Base-by-base conservation (phyloP, 2,797 vertebrate species). In the Halcyon smyrnensis region DNA sequence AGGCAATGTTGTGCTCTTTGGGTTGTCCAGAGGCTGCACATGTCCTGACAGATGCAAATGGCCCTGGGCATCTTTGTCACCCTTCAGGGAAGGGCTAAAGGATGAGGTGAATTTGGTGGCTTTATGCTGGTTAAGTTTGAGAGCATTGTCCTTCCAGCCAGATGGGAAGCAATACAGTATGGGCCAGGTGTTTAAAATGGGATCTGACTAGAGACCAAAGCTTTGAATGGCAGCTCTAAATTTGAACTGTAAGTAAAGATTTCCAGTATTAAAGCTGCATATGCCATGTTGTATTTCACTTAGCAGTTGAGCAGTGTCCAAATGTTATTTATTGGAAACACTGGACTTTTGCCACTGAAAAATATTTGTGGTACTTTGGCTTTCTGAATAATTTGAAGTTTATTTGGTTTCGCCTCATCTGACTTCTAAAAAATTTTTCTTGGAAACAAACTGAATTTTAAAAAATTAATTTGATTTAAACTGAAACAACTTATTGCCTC, bases 321-420 rank as follows among this genome's bases (percentile, higher is more conserved):
- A 91, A 76, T 48, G 80, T 28, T 94, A 65, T 89, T 96, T 97
- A 77, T 94, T 93, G 73, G 70, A 90, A 95, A 86, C n/a, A 50
- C 69, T 92, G 75, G 79, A 87, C 79, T 94, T 93, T 62, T 81
- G 76, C 93, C 82, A 81, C 68, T 75, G 87, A 78, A 75, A 93
- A 96, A 92, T 96, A 89, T 83, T 92, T 93, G 89, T 91, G 94
- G 90, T 77, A 60, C 56, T 89, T 83, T 97, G 78, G n/a, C 62
- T 84, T 92, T 91, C 60, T 92, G 89, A 89, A 81, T 84, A 94
- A 84, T 81, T 71, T 81, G 45, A 73, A 84, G 19, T 37, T 81
- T 94, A 84, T 91, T 91, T 89, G 57, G 53, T 84, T 92, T 96
- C 6, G 53, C 87, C 89, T 88, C 92, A 81, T 91, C 32, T 93